These are phyloP conservation scores for Xanthia icteritia DNA, from an alignment of 2,888 invertebrate genomes.

Conservation along the genomic window DNA sequence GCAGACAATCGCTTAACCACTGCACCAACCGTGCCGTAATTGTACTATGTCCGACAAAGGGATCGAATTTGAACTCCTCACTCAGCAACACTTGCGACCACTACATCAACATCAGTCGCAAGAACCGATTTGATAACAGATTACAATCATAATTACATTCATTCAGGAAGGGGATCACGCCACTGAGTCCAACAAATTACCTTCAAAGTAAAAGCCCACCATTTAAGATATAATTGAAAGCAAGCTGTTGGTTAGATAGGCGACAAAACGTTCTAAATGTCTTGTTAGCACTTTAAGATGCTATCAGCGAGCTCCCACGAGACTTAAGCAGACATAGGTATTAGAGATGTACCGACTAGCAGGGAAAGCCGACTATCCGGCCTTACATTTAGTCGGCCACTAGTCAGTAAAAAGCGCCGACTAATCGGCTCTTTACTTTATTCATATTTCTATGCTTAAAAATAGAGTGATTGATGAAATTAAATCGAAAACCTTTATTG, in stretches of 20 bases:
- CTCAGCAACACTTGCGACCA: background rate
- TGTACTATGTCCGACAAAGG: too few relatives aligned
- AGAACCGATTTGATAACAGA: slow-evolving; percentile 5
- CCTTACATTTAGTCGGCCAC: background rate
- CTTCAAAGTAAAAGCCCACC: slow-evolving; percentile 9
- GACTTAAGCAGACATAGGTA: slow-evolving; percentile 17
- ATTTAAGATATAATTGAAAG: slow-evolving; percentile 22
- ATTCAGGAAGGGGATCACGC: too few relatives aligned
- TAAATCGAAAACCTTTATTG: too few relatives aligned
- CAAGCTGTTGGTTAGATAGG: slow-evolving; percentile 8
- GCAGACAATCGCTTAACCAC: too few relatives aligned
- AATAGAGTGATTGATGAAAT: too few relatives aligned
- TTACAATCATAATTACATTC: background rate
- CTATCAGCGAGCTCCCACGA: slow-evolving; percentile 51
- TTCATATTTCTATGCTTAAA: background rate
- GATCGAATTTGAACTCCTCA: too few relatives aligned
- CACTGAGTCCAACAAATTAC: background rate
- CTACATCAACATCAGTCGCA: background rate
- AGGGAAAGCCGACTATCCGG: background rate
- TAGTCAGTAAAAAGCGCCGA: background rate
- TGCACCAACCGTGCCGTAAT: too few relatives aligned
- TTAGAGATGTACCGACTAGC: slow-evolving; percentile 3
- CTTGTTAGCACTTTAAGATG: slow-evolving; percentile 48
- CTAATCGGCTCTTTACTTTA: background rate
- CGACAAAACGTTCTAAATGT: slow-evolving; percentile 39